Base-by-base conservation (phyloP, 2,888 invertebrate species). In the Temnothorax rugatulus region DNA sequence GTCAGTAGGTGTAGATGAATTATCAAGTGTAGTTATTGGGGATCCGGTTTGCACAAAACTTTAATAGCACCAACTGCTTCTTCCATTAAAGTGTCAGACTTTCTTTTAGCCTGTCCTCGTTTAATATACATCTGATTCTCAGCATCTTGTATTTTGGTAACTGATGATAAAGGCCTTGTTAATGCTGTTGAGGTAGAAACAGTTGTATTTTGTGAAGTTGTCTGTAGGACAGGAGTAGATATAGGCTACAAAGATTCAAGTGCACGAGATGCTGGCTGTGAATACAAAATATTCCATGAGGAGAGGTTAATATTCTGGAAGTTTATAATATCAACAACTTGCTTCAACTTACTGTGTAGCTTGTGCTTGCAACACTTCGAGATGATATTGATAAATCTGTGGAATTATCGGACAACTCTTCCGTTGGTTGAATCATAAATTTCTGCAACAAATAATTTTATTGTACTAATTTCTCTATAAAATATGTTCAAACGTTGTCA, bases 31-130 rank as follows among this genome's bases (percentile, higher is more conserved):
- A 41, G 8, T 41, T n/a, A 18, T 18, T 68, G 29, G n/a, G n/a
- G 2, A 50, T 68, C 29, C 29, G 15, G 47, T 50, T 25, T 3
- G 7, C 66, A 50, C 50, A 68, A 50, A 50, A 15, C 29, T 68
- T 50, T 68, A 29, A 68, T 50, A 21, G 68, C 68, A 29, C 0
- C 11, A 29, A 68, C 68, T 21, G 68, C 50, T 68, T 68, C 50
- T 34, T 50, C 29, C 50, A 68, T 68, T 18, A 68, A 15, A 15
- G 13, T 29, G 34, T 29, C 11, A 50, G 25, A 1, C n/a, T 68
- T 68, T 34, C 50, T 68, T 68, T 50, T 50, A 68, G 4, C 44
- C 5, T 18, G 34, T 50, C 29, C 29, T 50, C 50, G 29, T 50
- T 34, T 68, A 29, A 3, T 50, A 9, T 68, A 68, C n/a, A 50